Evolutionary conservation across 2,113 vertebrate genomes (phyloP).

Genomic region (Heterocephalus glaber): DNA sequence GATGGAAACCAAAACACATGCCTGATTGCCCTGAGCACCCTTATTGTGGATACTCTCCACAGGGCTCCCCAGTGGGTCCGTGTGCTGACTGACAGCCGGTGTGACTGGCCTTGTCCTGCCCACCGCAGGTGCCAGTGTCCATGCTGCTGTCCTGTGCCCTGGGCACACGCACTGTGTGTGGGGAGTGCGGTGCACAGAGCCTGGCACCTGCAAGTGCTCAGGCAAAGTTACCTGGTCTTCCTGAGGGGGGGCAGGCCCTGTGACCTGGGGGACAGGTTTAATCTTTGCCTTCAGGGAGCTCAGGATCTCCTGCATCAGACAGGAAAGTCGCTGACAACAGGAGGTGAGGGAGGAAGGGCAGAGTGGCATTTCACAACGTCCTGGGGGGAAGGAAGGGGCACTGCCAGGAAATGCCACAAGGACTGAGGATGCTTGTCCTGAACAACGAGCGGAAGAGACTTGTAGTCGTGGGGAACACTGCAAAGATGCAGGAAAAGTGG

Average conservation of each 20-base stretch:
- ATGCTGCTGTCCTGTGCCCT: not conserved
- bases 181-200: not conserved
- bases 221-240: not conserved
- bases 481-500: not conserved
- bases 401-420: not conserved
- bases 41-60: constrained; percentile 41
- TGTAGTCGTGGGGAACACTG: not conserved
- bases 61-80: rapidly evolving
- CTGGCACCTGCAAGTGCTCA: not conserved
- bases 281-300: constrained; percentile 13
- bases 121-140: not conserved
- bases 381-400: not conserved
- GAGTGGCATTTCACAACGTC: not conserved
- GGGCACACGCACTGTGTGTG: not conserved
- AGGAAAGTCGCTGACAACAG: not conserved
- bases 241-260: not conserved
- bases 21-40: not conserved
- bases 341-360: not conserved
- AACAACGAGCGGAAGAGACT: not conserved
- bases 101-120: not conserved
- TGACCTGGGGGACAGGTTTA: not conserved
- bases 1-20: constrained; percentile 73
- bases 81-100: constrained; percentile 54
- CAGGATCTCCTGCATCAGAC: not conserved
- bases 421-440: not conserved